phyloP scores from a whole-genome alignment of 2,113 vertebrate species.

The Xiphophorus maculatus region DNA sequence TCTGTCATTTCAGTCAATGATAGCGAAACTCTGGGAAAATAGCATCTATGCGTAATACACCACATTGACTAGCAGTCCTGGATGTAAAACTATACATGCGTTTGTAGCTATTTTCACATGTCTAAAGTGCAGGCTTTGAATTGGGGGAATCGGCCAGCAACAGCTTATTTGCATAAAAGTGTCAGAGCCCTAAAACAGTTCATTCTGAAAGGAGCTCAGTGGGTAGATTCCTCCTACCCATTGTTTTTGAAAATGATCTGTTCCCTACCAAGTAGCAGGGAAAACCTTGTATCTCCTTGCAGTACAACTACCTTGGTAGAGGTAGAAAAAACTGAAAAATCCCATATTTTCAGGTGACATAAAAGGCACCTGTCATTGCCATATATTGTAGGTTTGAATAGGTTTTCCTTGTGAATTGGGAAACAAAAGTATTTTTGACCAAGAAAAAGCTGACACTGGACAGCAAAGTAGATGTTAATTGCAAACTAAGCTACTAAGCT shows the following conservation, averaged over 20 bases:
- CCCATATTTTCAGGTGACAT: slow-evolving; percentile 7
- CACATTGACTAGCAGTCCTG: background rate
- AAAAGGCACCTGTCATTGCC: slow-evolving; percentile 15
- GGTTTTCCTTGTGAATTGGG: slow-evolving; percentile 29
- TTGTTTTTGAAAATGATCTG: background rate
- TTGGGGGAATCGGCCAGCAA: too few species aligned
- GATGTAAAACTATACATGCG: background rate
- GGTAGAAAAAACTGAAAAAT: background rate
- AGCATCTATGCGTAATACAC: too few species aligned
- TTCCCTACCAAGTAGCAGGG: background rate
- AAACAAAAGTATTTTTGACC: slow-evolving; percentile 21
- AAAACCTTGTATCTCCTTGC: too few species aligned
- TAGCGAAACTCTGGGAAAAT: background rate
- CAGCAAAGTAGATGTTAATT: slow-evolving; percentile 14
- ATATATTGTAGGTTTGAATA: slow-evolving; percentile 25
- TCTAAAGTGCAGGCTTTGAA: too few species aligned
- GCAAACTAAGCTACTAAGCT: background rate
- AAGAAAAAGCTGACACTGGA: slow-evolving; percentile 45
- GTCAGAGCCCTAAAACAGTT: too few species aligned
- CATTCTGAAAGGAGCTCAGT: too few species aligned
- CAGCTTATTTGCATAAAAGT: too few species aligned
- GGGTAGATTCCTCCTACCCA: background rate
- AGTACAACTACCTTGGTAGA: background rate
- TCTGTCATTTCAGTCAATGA: slow-evolving; percentile 5
- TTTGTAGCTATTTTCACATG: too few species aligned